Evolutionary conservation across 2,797 vertebrate genomes (phyloP).

Genomic region (Alcedo atthis): DNA sequence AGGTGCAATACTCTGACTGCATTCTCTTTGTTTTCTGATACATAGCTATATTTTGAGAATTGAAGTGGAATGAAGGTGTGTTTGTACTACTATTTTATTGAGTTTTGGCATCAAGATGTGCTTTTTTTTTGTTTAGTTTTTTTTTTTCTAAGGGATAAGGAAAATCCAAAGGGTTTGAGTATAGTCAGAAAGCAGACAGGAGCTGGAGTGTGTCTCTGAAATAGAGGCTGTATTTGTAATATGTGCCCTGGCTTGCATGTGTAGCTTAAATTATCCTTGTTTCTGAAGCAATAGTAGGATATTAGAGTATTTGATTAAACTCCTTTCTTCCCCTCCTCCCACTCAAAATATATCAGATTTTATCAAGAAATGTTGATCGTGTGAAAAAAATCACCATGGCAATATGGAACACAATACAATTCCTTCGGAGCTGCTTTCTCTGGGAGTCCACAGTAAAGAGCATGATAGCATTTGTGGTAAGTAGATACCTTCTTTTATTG

Average conservation of each 20-base stretch:
- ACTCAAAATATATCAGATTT: slow-evolving; percentile 83
- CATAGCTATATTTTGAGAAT: background rate
- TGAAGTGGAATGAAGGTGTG: background rate
- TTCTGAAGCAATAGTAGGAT: slow-evolving; percentile 44
- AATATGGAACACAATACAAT: slow-evolving; percentile 92
- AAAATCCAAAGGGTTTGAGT: slow-evolving; percentile 42
- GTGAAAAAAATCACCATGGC: slow-evolving; percentile 94
- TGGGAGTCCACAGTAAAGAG: slow-evolving; percentile 94
- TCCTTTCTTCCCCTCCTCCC: slow-evolving; percentile 44
- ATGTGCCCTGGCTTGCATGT: background rate
- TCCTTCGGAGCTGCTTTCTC: slow-evolving; percentile 97
- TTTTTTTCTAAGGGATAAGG: background rate
- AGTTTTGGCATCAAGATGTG: background rate
- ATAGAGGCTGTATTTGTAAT: slow-evolving; percentile 46
- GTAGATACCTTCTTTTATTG: slow-evolving; percentile 67
- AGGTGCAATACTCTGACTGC: background rate
- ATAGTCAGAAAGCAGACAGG: slow-evolving; percentile 3
- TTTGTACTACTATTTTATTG: slow-evolving; percentile 1
- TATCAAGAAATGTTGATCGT: slow-evolving; percentile 93
- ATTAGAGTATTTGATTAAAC: slow-evolving; percentile 35
- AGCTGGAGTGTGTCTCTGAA: background rate
- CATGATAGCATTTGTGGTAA: slow-evolving; percentile 93
- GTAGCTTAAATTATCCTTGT: slow-evolving; percentile 21
- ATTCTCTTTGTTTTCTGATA: background rate
- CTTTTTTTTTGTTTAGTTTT: background rate